A percentile compares a stretch with the other conserved stretches of the same genome.
phyloP scores from a whole-genome alignment of 92 coral and sea anemone species.

The Galaxea fascicularis region DNA sequence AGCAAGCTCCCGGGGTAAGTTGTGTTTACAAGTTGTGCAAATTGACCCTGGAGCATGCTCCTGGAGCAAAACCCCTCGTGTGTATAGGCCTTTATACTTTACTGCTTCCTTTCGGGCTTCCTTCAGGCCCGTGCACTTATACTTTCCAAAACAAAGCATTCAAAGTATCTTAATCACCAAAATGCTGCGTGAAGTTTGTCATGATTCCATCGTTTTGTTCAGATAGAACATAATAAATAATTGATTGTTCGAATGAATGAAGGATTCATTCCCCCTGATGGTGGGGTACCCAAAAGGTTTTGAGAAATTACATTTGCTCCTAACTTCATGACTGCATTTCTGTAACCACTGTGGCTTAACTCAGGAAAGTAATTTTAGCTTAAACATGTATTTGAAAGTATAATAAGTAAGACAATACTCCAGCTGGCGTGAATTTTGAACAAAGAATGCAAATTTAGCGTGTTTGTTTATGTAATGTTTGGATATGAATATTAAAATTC shows the following conservation, averaged over 20 bases:
- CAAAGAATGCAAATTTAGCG: background rate
- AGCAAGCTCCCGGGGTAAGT: too few species aligned
- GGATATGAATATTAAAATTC: conserved; percentile 24
- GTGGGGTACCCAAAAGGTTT: background rate
- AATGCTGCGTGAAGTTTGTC: conserved; percentile 23
- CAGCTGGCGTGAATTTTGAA: background rate
- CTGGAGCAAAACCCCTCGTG: too few species aligned
- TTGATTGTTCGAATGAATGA: conserved; percentile 41
- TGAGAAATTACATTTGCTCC: background rate
- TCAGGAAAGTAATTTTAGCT: background rate
- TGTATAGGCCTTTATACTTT: too few species aligned
- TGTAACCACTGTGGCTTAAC: background rate
- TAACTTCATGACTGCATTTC: background rate
- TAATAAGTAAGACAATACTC: background rate
- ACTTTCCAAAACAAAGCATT: background rate
- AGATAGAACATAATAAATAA: conserved; percentile 10
- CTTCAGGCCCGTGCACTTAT: background rate
- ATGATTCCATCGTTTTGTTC: background rate
- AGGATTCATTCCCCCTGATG: conserved; percentile 10
- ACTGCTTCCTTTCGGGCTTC: too few species aligned
- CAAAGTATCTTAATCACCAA: background rate
- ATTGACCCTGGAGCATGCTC: too few species aligned
- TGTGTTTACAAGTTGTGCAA: too few species aligned
- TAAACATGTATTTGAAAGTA: background rate
- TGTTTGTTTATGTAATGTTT: background rate